These are phyloP conservation scores for Trialeurodes vaporariorum DNA, from an alignment of 1,140 invertebrate species.

Conservation along the genomic window DNA sequence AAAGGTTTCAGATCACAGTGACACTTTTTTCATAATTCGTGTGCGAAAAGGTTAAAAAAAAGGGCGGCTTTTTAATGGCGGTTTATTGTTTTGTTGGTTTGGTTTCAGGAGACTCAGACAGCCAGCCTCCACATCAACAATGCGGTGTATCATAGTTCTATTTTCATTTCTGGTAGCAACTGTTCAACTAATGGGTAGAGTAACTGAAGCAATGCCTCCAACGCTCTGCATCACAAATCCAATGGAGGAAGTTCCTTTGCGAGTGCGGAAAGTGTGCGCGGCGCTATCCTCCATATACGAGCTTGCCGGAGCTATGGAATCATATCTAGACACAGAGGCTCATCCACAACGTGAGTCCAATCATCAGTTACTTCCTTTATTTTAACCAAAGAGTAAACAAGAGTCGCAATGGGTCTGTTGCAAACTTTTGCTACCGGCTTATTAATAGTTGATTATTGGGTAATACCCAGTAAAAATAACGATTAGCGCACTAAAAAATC, in stretches of 20 bases:
- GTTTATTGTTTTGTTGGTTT: too few species aligned
- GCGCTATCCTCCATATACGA: slow-evolving; percentile 40
- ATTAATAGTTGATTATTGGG: too few species aligned
- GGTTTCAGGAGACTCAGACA: neutral
- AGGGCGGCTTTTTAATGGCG: too few species aligned
- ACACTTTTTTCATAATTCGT: too few species aligned
- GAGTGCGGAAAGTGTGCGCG: slow-evolving; percentile 42
- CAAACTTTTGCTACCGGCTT: too few species aligned
- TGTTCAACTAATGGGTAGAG: neutral
- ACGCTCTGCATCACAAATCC: slow-evolving; percentile 41
- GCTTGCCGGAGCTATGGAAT: slow-evolving; percentile 39
- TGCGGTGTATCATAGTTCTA: neutral
- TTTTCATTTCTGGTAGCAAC: neutral
- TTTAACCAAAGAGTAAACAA: too few species aligned
- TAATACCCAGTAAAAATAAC: too few species aligned
- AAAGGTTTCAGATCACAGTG: too few species aligned
- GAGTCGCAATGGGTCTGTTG: too few species aligned
- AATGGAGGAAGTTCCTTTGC: slow-evolving; percentile 40
- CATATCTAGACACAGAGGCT: slow-evolving; percentile 40
- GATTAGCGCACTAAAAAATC: too few species aligned
- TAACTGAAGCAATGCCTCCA: slow-evolving; percentile 26
- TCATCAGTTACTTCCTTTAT: too few species aligned
- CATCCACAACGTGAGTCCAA: neutral
- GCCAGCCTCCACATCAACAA: neutral
- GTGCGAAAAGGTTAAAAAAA: too few species aligned